Evolutionary conservation across 2,888 invertebrate species (phyloP).

Genomic region (Myathropa florea): DNA sequence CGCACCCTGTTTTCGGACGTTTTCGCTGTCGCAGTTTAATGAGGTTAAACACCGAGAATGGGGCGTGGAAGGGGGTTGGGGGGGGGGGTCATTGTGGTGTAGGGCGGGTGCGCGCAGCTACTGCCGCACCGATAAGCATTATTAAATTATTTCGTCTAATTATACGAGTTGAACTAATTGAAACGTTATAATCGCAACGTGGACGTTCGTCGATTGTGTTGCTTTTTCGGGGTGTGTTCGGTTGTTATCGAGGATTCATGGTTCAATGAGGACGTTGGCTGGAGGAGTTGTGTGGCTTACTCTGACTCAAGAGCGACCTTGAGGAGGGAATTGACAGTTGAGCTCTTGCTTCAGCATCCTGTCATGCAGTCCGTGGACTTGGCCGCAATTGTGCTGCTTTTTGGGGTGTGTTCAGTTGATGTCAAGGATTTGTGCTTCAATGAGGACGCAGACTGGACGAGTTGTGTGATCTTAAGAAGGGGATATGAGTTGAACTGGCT

Average conservation of each 20-base stretch:
- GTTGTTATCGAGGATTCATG: background rate
- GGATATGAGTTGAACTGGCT: too few species aligned
- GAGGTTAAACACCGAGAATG: conserved; percentile 43
- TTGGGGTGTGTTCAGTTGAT: too few species aligned
- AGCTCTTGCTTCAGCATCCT: too few species aligned
- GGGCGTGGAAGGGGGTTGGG: conserved; percentile 3
- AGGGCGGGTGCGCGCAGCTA: conserved; percentile 4
- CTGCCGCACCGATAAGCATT: conserved; percentile 58
- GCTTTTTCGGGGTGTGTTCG: background rate
- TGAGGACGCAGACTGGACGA: too few species aligned
- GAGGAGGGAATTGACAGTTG: too few species aligned
- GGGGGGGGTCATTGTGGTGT: conserved; percentile 20
- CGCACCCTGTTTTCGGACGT: background rate
- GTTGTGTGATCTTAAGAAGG: too few species aligned
- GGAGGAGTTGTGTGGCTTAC: too few species aligned
- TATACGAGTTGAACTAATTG: conserved; percentile 69
- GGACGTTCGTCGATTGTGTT: conserved; percentile 26
- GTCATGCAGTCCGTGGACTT: too few species aligned
- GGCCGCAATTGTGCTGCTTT: too few species aligned
- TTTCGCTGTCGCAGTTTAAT: conserved; percentile 48
- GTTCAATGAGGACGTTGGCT: background rate
- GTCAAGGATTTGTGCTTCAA: too few species aligned
- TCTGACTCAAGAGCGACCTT: too few species aligned
- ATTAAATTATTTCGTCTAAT: conserved; percentile 69
- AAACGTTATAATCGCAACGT: conserved; percentile 52